Base-by-base conservation (phyloP, 2,797 vertebrate species). In the Orestias chungarensis region DNA sequence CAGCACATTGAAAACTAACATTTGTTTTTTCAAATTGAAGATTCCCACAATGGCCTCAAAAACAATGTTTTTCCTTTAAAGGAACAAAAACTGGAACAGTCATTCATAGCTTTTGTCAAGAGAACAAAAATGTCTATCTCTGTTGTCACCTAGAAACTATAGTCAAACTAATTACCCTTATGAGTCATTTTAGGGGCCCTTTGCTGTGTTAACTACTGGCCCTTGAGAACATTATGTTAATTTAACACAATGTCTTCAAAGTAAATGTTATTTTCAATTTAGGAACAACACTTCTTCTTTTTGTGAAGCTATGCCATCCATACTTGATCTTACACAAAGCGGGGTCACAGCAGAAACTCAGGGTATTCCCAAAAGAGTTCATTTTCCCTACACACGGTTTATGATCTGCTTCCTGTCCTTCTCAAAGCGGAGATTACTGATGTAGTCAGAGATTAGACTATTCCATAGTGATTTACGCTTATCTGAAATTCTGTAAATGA, bases 71-170 rank as follows among this genome's bases (percentile, higher is more conserved):
- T 29, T 29, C 8, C 29, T 29, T 54, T 27, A 54, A 54, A 15
- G 27, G 18, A 54, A 54, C 52, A 54, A 54, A 54, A 54, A 17
- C 25, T 54, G 15, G 52, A 54, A 54, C 25, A 54, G 25, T 54
- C 52, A 71, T 29, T 46, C 15, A 73, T 11, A 44, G 35, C 64
- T 38, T 66, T 66, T 73, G 49, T 65, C 15, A 20, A 20, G 40
- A 38, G 64, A 73, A 66, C 64, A 35, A 52, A 54, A 29, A 29
- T 2, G 50, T 65, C 50, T 42, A 20, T 69, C 52, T n/a, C 55
- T 64, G 3, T 61, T 64, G 85, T 82, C 7, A 64, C 82, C 74
- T 71, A 17, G 52, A 25, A 54, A 54, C 52, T 54, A 54, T 17
- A 29, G 52, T 54, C 27, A 29, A 54, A 54, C 14, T 29, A 54